Percentiles rank a stretch among this genome's conserved stretches.
These are phyloP conservation scores for Heliothis subflexa DNA, from an alignment of 1,140 invertebrate species.

Conservation along the genomic window DNA sequence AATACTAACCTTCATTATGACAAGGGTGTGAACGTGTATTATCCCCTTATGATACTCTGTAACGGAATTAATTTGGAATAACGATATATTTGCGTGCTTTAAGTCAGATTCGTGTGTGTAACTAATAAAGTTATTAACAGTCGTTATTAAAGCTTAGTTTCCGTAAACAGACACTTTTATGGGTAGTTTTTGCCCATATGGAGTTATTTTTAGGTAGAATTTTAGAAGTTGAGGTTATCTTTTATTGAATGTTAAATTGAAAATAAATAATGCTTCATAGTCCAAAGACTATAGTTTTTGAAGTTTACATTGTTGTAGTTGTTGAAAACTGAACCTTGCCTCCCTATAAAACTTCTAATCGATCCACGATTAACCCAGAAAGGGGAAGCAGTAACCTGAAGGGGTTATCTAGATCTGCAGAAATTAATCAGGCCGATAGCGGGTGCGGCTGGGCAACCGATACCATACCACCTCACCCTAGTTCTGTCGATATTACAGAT, in stretches of 20 bases:
- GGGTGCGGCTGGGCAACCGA: conserved; percentile 34
- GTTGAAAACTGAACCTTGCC: not conserved
- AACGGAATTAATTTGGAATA: conserved; percentile 24
- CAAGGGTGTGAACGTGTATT: conserved; percentile 37
- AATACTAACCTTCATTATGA: not conserved
- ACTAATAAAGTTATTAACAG: conserved; percentile 31
- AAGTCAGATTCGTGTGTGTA: not conserved
- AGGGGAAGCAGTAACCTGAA: not conserved
- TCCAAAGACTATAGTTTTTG: not conserved
- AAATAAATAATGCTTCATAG: not conserved
- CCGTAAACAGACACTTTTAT: conserved; percentile 31
- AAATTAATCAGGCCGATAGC: conserved; percentile 35
- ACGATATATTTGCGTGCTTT: conserved; percentile 21
- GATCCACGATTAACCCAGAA: conserved; percentile 36
- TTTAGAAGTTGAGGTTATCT: not conserved
- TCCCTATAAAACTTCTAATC: not conserved
- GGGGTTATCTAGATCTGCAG: conserved; percentile 41
- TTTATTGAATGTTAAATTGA: not conserved
- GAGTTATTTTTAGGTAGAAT: not conserved
- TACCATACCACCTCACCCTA: conserved; percentile 7
- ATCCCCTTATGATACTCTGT: not conserved
- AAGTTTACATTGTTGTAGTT: not conserved
- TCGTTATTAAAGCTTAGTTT: conserved; percentile 16
- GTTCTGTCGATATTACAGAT: not conserved
- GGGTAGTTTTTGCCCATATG: not conserved